Evolutionary conservation across 2,888 invertebrate genomes (phyloP), one percentile per base, ranked within the genome.

Genomic region (Orthosia incerta): DNA sequence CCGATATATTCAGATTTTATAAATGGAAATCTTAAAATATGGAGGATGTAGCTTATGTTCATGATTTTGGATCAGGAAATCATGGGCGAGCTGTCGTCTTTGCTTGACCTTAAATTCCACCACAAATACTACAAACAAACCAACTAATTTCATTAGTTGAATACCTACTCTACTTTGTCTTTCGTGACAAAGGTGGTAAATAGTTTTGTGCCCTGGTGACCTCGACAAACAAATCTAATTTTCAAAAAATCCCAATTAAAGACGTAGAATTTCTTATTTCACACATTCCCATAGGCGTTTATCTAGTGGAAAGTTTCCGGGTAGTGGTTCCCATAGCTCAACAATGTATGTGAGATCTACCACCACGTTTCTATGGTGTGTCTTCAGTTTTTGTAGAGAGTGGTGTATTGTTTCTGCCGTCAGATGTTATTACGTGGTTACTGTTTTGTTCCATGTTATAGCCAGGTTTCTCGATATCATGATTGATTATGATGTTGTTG

Each of bases 281-380:
- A 66, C 72, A 82, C 74, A 86, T 81, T 88, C 83, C 86, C 84
- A 86, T 85, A 76, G 81, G 80, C 68, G 73, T 78, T 77, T 84
- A 84, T 79, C 75, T 74, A 62, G 76, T 89, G 86, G 93, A 93
- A 93, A 93, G 93, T 92, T 92, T 93, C 93, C 92, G 92, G 91
- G 90, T 91, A 87, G 80, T 74, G 59, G 74, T 89, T 91, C 92
- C 87, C 93, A 91, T 80, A 62, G 68, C 31, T 60, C 62, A 89
- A 93, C 92, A 93, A 93, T 92, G 90, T 86, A 87, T 87, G 89
- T 77, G 89, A 89, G 88, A 89, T 89, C 88, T 86, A 76, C 80
- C 77, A 7, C 84, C 80, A 71, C 65, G 87, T 89, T 89, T 90
- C 88, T 89, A 86, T 80, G 85, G 70, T 76, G 67, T 77, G 80